A percentile compares a stretch with the other conserved stretches of the same genome.
Evolutionary conservation across 92 coral and sea anemone species (phyloP).

Genomic region (Ricordea florida): DNA sequence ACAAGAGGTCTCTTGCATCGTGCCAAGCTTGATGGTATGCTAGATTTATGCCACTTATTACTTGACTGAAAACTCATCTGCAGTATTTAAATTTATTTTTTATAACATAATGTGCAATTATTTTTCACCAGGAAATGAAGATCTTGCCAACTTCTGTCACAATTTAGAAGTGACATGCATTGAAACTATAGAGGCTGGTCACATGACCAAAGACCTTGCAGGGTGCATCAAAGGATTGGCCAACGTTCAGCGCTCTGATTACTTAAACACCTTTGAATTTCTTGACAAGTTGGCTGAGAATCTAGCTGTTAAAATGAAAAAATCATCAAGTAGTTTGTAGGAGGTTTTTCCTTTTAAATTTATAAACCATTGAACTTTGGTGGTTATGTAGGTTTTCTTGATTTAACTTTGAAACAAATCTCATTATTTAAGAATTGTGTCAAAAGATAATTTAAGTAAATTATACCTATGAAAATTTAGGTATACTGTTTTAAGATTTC

Average conservation of each 20-base stretch:
- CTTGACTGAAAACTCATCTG: background rate
- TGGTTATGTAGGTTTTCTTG: background rate
- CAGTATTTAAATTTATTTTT: background rate
- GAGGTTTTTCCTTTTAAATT: background rate
- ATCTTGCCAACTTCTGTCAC: constrained; percentile 72
- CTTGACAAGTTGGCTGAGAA: constrained; percentile 90
- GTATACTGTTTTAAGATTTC: too few species aligned
- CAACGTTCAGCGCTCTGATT: constrained; percentile 82
- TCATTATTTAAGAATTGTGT: too few species aligned
- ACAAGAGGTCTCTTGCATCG: constrained; percentile 93
- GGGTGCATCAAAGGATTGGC: constrained; percentile 90
- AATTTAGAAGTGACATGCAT: constrained; percentile 84
- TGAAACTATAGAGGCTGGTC: constrained; percentile 91
- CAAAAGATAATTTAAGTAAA: too few species aligned
- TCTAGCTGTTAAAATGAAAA: constrained; percentile 36
- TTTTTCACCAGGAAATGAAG: constrained; percentile 67
- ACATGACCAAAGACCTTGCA: constrained; percentile 95
- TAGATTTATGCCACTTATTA: background rate
- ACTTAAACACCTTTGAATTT: constrained; percentile 94
- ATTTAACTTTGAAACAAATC: too few species aligned
- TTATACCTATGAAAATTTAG: too few species aligned
- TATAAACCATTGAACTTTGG: background rate
- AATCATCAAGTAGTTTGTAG: constrained; percentile 15
- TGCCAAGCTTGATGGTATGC: constrained; percentile 95
- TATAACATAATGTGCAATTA: background rate